phyloP scores from a whole-genome alignment of 2,888 invertebrate genomes.

The Horisme vitalbata region DNA sequence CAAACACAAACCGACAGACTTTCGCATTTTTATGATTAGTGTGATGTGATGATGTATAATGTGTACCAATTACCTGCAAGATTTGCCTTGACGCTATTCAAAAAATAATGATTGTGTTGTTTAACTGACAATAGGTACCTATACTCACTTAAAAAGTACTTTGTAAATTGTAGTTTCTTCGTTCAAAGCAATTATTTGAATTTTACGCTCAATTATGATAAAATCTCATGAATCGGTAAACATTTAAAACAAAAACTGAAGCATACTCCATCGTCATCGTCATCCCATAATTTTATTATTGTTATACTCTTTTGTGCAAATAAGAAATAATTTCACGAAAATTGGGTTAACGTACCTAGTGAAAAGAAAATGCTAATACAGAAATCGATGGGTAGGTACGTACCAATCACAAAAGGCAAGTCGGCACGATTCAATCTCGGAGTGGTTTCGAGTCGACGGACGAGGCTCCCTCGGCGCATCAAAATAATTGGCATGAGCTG shows the following conservation, averaged over 20 bases:
- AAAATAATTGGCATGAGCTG: constrained; percentile 24
- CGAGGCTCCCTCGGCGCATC: constrained; percentile 12
- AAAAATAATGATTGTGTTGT: background rate
- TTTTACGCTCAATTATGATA: constrained; percentile 2
- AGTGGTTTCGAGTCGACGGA: constrained; percentile 1
- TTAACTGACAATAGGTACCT: background rate
- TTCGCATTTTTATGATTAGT: too few species aligned
- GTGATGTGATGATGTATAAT: too few species aligned
- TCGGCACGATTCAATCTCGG: constrained; percentile 8
- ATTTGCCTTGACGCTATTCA: too few species aligned
- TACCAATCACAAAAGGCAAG: constrained; percentile 9
- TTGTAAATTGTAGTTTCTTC: background rate
- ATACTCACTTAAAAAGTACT: background rate
- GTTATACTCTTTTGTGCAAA: too few species aligned
- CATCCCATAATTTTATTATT: too few species aligned
- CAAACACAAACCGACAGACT: too few species aligned
- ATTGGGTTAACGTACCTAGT: too few species aligned
- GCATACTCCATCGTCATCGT: too few species aligned
- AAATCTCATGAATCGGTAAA: background rate
- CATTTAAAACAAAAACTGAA: background rate
- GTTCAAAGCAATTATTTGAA: background rate
- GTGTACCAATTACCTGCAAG: too few species aligned
- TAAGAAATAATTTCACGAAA: too few species aligned
- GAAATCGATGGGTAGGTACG: too few species aligned
- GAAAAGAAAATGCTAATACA: too few species aligned